These are phyloP conservation scores for Neotragus moschatus DNA, from an alignment of 2,113 vertebrate genomes.

Conservation along the genomic window DNA sequence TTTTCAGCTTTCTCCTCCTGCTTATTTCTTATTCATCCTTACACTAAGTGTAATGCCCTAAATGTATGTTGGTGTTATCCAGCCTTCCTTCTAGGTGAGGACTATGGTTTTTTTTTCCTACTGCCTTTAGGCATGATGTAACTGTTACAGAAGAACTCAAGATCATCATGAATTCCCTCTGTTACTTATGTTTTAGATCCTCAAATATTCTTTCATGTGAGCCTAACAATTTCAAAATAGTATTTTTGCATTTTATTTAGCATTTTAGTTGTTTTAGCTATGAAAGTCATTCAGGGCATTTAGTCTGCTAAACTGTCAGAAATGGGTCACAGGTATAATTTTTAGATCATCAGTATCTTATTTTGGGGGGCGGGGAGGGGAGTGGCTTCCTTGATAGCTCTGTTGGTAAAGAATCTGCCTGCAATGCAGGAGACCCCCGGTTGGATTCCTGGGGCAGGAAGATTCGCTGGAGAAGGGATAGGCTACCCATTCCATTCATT, in stretches of 20 bases:
- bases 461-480: not conserved
- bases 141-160: not conserved
- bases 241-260: not conserved
- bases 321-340: not conserved
- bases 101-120: not conserved
- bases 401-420: not conserved
- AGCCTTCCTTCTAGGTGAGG: not conserved
- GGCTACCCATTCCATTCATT: not conserved
- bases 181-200: not conserved
- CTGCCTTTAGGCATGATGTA: not conserved
- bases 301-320: not conserved
- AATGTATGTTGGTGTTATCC: not conserved
- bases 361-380: accelerated
- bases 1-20: not conserved
- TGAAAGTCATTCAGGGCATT: not conserved
- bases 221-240: not conserved
- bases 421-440: not conserved
- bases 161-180: not conserved
- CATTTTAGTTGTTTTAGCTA: not conserved
- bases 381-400: not conserved
- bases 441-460: not conserved
- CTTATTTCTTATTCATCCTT: not conserved
- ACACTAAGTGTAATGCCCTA: not conserved
- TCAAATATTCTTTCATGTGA: not conserved
- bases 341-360: not conserved